These are phyloP conservation scores for Cyrtorhinus lividipennis DNA, from an alignment of 1,140 invertebrate genomes.

Conservation along the genomic window DNA sequence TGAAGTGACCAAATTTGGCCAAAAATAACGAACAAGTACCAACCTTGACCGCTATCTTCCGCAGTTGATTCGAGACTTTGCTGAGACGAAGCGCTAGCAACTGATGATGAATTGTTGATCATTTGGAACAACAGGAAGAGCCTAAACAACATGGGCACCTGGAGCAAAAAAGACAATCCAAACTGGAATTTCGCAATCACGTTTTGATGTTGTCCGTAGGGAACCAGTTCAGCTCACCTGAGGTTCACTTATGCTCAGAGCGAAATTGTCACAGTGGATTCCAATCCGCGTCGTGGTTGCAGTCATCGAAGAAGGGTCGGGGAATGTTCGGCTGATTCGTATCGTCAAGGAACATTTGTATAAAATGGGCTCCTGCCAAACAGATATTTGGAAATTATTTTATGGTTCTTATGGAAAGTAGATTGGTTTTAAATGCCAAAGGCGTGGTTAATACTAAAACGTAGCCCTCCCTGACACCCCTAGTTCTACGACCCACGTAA, in stretches of 20 bases:
- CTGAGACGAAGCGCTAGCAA: not conserved
- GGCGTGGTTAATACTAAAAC: too few relatives aligned
- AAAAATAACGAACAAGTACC: too few relatives aligned
- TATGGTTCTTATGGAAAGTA: too few relatives aligned
- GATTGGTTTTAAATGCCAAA: too few relatives aligned
- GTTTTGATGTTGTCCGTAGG: too few relatives aligned
- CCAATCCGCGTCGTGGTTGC: slow-evolving; percentile 52
- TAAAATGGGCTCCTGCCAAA: slow-evolving; percentile 60
- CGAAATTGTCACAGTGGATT: slow-evolving; percentile 49
- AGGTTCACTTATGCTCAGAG: slow-evolving; percentile 36
- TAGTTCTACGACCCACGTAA: too few relatives aligned
- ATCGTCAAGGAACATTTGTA: slow-evolving; percentile 66
- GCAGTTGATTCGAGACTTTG: not conserved
- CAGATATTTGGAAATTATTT: too few relatives aligned
- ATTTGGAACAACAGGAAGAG: slow-evolving; percentile 17
- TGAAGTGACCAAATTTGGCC: too few relatives aligned
- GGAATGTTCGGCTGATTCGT: slow-evolving; percentile 48
- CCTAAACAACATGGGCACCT: slow-evolving; percentile 24
- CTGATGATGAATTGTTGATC: slow-evolving; percentile 6
- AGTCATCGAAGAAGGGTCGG: slow-evolving; percentile 40
- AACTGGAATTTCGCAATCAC: too few relatives aligned
- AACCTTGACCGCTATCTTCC: slow-evolving; percentile 1
- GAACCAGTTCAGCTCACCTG: slow-evolving; percentile 21
- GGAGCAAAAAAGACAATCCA: too few relatives aligned
- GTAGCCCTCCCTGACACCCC: too few relatives aligned